A percentile compares a stretch with the other conserved stretches of the same genome.
Conservation (phyloP, 2,888 invertebrate genomes). For the Rhabditoides inermis region DNA sequence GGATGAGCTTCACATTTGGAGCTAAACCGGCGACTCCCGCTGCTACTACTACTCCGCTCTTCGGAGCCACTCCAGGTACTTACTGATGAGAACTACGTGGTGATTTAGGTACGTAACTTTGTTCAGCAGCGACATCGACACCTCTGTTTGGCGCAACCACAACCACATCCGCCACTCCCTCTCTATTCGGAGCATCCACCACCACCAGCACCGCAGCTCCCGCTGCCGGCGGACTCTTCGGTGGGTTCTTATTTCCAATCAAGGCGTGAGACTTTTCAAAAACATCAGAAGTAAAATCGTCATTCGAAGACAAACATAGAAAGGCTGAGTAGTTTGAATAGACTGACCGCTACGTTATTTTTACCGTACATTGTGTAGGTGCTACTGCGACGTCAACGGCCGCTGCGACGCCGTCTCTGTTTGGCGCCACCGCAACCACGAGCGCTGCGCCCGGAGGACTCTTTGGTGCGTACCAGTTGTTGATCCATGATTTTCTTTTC, state of each 20-base stretch:
- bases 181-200: slow-evolving; percentile 16
- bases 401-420: not conserved
- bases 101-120: not conserved
- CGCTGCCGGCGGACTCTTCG: slow-evolving; percentile 1
- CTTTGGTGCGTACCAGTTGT: too few relatives aligned
- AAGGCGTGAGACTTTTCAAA: not conserved
- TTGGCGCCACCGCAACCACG: not conserved
- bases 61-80: slow-evolving; percentile 10
- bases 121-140: slow-evolving; percentile 5
- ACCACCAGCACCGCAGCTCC: slow-evolving; percentile 5
- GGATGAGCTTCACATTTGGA: slow-evolving; percentile 6
- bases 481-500: too few relatives aligned
- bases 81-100: slow-evolving; percentile 1
- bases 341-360: not conserved
- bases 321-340: too few relatives aligned
- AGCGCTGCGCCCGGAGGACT: not conserved
- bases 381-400: not conserved
- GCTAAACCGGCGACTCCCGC: slow-evolving; percentile 7
- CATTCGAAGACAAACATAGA: too few relatives aligned
- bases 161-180: slow-evolving; percentile 5
- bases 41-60: slow-evolving; percentile 6
- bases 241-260: too few relatives aligned
- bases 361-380: too few relatives aligned
- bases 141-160: slow-evolving; percentile 9
- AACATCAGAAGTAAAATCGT: not conserved